These are phyloP conservation scores for Danio albolineatus DNA, from an alignment of 2,797 vertebrate genomes.

Conservation along the genomic window DNA sequence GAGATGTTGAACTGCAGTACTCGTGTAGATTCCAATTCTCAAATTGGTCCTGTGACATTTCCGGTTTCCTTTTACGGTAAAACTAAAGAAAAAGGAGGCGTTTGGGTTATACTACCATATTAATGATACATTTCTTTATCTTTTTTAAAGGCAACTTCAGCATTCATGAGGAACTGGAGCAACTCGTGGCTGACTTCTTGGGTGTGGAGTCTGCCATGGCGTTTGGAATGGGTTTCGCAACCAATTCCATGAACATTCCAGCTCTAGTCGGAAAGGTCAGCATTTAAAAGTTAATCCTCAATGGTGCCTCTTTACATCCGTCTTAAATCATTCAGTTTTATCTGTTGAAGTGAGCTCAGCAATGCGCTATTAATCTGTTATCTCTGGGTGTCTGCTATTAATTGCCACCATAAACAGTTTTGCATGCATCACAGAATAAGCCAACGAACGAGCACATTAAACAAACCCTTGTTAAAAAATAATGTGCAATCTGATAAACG, in stretches of 20 bases:
- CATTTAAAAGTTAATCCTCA: background rate
- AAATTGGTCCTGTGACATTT: background rate
- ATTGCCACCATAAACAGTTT: conserved; percentile 26
- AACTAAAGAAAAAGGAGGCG: background rate
- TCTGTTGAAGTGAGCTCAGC: background rate
- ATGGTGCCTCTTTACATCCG: background rate
- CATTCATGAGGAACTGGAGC: conserved; percentile 86
- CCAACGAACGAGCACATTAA: conserved; percentile 9
- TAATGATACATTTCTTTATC: background rate
- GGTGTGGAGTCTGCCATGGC: conserved; percentile 91
- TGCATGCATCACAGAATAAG: background rate
- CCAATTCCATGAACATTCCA: conserved; percentile 96
- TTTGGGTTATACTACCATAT: background rate
- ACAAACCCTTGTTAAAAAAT: conserved; percentile 18
- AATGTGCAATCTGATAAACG: conserved; percentile 5
- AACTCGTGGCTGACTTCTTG: conserved; percentile 77
- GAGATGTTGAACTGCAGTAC: background rate
- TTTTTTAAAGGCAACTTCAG: conserved; percentile 85
- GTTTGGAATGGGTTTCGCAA: conserved; percentile 96
- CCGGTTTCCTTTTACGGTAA: background rate
- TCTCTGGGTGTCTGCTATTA: background rate
- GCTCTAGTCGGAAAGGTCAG: conserved; percentile 81
- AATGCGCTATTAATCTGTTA: conserved; percentile 11
- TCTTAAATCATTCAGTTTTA: conserved; percentile 14
- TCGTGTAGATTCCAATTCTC: no score